phyloP scores from a whole-genome alignment of 2,888 invertebrate genomes.

The Callinectes sapidus region DNA sequence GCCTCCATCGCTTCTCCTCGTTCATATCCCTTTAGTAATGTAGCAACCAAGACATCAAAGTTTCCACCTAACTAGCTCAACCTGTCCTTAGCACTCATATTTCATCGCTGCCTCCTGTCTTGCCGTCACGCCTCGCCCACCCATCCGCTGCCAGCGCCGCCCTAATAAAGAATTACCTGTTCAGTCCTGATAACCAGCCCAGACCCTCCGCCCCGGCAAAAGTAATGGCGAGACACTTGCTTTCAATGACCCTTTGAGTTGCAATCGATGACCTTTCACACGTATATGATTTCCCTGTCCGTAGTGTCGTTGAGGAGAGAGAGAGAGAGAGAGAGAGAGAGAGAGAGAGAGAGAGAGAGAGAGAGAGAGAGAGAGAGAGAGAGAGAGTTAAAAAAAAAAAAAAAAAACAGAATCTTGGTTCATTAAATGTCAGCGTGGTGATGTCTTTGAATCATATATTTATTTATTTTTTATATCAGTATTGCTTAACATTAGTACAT shows the following conservation, averaged over 20 bases:
- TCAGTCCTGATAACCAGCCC: not conserved
- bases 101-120: slow-evolving; percentile 22
- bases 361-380: not conserved
- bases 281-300: not conserved
- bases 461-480: too few species aligned
- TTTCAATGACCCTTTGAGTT: not conserved
- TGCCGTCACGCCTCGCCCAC: slow-evolving; percentile 18
- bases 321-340: not conserved
- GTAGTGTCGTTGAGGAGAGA: not conserved
- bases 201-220: not conserved
- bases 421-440: too few species aligned
- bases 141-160: slow-evolving; percentile 10
- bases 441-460: too few species aligned
- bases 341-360: slow-evolving; percentile 1
- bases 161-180: slow-evolving; percentile 16
- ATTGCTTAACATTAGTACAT: too few species aligned
- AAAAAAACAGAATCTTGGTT: too few species aligned
- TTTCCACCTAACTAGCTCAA: slow-evolving; percentile 27
- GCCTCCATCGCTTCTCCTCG: not conserved
- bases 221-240: not conserved
- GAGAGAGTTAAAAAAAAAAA: too few species aligned
- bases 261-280: not conserved
- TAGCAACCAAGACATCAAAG: slow-evolving; percentile 10
- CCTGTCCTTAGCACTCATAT: slow-evolving; percentile 28
- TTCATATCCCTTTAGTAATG: not conserved